Evolutionary conservation across 2,797 vertebrate genomes (phyloP), one percentile per base, ranked within the genome.

Genomic region (Acropternis orthonyx): DNA sequence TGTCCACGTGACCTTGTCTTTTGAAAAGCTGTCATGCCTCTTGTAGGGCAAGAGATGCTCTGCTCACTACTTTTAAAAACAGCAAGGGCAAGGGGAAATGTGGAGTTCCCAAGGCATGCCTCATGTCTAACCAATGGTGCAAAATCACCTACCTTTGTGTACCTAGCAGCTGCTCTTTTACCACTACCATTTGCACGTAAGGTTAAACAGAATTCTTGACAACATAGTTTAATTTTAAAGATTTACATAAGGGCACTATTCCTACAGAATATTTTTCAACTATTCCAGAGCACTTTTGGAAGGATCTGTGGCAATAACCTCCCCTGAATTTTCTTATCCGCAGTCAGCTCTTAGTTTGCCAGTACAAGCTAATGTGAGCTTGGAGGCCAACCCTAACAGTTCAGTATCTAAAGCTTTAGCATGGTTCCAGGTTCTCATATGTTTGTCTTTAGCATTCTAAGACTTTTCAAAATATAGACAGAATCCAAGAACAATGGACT

Each of bases 371-470:
- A 96, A 96, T n/a, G 91, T 82, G 89, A 96, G 94, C 79, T 79
- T 44, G 4, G 91, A 94, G 83, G 95, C 95, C 96, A 96, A 95
- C 27, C 79, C 94, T 88, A 95, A 96, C 88, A 97, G 77, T 61
- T 79, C 91, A 95, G 32, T 94, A 94, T 93, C 95, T 97, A 71
- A 94, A 96, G 94, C 36, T 92, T 95, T 74, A 95, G 80, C 93
- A 76, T 77, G 93, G 85, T 90, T 96, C 96, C 96, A 97, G 91
- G 61, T 49, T 92, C 88, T 97, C 95, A 94, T 94, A 88, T 95
- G 96, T 96, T 97, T 96, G 94, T 96, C 96, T 94, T 96, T 93
- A 95, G 95, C 95, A 96, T 96, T 96, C 93, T 96, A 94, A 94
- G 85, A 86, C 93, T 95, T 96, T 95, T 96, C 92, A 97, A 97